These are phyloP conservation scores for Heliconius nattereri DNA, from an alignment of 1,140 invertebrate species.

Conservation along the genomic window DNA sequence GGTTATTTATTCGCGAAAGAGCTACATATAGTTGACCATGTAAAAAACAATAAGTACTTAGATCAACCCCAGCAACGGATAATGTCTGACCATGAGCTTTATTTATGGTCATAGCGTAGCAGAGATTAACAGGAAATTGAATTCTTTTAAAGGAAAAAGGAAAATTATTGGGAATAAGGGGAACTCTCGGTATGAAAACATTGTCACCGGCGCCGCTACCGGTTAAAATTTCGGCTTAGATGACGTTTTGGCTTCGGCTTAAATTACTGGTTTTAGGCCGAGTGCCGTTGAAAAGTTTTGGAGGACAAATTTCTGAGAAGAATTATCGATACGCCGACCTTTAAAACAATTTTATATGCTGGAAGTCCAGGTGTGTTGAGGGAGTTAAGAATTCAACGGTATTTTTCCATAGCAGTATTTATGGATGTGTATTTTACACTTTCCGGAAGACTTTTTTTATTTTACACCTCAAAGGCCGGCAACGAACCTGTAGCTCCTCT, in stretches of 20 bases:
- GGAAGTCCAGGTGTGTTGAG: constrained; percentile 32
- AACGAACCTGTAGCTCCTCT: too few relatives aligned
- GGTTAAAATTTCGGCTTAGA: constrained; percentile 38
- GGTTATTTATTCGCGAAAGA: too few relatives aligned
- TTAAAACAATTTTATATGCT: constrained; percentile 37
- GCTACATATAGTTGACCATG: too few relatives aligned
- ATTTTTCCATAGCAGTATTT: constrained; percentile 21
- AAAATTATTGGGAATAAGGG: constrained; percentile 37
- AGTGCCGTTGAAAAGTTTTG: constrained; percentile 44
- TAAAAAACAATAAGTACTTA: neutral
- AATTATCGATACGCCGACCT: constrained; percentile 18
- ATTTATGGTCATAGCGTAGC: constrained; percentile 22
- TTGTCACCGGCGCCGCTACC: constrained; percentile 27
- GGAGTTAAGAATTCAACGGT: constrained; percentile 32
- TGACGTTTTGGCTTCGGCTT: constrained; percentile 38
- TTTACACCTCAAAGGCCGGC: too few relatives aligned
- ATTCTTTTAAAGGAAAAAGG: constrained; percentile 39
- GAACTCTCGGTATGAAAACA: constrained; percentile 40
- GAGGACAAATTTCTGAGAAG: constrained; percentile 37
- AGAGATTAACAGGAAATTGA: constrained; percentile 31
- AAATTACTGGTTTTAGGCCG: constrained; percentile 34
- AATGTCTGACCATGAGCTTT: neutral
- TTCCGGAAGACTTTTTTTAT: too few relatives aligned
- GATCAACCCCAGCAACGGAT: neutral
- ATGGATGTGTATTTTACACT: constrained; percentile 21